phyloP scores from a whole-genome alignment of 1,140 invertebrate genomes.

The Neodiprion pinetum region DNA sequence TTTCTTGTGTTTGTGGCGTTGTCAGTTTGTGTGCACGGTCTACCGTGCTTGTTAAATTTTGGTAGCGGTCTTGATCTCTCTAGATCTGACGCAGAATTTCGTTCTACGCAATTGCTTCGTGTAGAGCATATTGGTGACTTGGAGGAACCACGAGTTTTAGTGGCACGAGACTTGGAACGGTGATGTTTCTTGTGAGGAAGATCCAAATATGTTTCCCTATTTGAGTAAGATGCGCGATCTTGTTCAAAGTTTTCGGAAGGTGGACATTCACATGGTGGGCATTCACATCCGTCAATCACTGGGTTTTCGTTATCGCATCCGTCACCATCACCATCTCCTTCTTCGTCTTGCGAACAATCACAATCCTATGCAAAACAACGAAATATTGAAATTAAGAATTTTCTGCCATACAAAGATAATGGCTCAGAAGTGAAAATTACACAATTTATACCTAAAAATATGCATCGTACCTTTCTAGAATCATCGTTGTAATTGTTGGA shows the following conservation, averaged over 20 bases:
- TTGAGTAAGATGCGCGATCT: not conserved
- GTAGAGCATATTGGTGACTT: not conserved
- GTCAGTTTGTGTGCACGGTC: not conserved
- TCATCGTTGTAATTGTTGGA: not conserved
- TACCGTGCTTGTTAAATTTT: not conserved
- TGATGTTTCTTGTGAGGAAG: not conserved
- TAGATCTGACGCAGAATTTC: not conserved
- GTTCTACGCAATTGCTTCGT: not conserved
- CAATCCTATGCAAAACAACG: not conserved
- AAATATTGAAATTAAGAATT: too few species aligned
- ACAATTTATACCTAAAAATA: not conserved
- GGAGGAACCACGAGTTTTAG: not conserved
- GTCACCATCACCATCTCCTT: constrained; percentile 10
- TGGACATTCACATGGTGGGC: not conserved
- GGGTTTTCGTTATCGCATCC: not conserved
- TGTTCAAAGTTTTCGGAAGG: not conserved
- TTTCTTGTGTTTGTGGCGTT: not conserved
- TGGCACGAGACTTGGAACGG: not conserved
- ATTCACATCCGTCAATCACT: not conserved
- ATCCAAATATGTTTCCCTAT: not conserved
- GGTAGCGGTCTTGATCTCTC: not conserved
- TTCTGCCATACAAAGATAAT: too few species aligned
- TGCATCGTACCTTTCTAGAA: not conserved
- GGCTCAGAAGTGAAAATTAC: not conserved
- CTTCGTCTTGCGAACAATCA: not conserved